Conservation (phyloP, 1,140 invertebrate species). For the Listronotus bonariensis region DNA sequence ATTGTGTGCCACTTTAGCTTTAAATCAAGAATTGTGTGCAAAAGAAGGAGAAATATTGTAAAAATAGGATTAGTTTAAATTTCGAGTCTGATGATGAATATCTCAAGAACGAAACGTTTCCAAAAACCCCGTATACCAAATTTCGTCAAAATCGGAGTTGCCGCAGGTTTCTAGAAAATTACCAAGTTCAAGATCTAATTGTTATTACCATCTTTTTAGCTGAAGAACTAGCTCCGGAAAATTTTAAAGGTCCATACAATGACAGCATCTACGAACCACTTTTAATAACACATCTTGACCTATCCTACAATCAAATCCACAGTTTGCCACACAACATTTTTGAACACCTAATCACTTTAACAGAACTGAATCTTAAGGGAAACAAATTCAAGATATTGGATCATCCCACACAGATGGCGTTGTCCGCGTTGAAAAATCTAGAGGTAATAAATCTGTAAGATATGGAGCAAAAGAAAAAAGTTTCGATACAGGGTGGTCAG, state of each 20-base stretch:
- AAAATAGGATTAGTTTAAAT: too few species aligned
- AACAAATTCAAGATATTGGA: constrained; percentile 71
- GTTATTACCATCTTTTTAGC: constrained; percentile 35
- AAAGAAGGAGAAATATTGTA: too few species aligned
- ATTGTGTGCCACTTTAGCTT: too few species aligned
- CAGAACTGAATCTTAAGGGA: constrained; percentile 66
- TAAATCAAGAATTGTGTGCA: too few species aligned
- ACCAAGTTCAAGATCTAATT: too few species aligned
- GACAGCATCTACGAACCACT: constrained; percentile 66
- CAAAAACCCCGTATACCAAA: too few species aligned
- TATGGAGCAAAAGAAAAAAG: too few species aligned
- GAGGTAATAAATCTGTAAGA: constrained; percentile 58
- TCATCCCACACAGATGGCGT: constrained; percentile 62
- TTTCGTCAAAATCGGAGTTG: too few species aligned
- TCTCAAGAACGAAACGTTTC: too few species aligned
- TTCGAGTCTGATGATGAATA: too few species aligned
- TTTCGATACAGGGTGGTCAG: neutral
- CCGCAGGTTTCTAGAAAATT: too few species aligned
- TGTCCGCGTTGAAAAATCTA: constrained; percentile 63
- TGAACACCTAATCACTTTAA: constrained; percentile 69
- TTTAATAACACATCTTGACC: constrained; percentile 65
- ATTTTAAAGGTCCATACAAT: constrained; percentile 65
- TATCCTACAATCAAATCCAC: constrained; percentile 70
- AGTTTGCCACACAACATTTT: constrained; percentile 71
- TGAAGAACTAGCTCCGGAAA: constrained; percentile 55